Percentiles rank a stretch among this genome's conserved stretches.
phyloP scores from a whole-genome alignment of 1,140 invertebrate species.

The Scylla paramamosain region DNA sequence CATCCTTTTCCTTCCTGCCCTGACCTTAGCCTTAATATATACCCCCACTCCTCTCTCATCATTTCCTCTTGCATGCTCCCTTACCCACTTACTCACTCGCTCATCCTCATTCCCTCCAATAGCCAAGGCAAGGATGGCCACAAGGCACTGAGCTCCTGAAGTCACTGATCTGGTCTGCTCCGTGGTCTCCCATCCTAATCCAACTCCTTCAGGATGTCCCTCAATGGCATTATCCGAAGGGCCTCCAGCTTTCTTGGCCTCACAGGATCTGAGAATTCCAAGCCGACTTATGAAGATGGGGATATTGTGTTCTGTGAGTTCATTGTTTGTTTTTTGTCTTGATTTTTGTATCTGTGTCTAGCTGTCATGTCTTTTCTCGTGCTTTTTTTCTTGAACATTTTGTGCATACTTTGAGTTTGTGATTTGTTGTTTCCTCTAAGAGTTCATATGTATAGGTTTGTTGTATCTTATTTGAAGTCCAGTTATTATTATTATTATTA shows the following conservation, averaged over 20 bases:
- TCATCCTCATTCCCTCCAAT: neutral
- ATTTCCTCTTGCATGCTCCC: neutral
- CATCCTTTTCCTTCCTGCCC: too few species aligned
- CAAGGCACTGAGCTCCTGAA: neutral
- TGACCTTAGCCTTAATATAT: too few species aligned
- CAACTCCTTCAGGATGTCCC: conserved; percentile 83
- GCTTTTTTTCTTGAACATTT: neutral
- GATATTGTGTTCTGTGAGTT: conserved; percentile 90
- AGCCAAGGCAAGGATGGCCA: neutral
- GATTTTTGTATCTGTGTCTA: neutral
- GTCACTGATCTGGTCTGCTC: neutral
- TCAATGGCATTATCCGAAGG: conserved; percentile 87
- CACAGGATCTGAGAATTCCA: conserved; percentile 83
- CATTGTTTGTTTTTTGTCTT: neutral
- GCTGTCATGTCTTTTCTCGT: neutral
- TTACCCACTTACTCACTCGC: neutral
- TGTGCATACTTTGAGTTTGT: too few species aligned
- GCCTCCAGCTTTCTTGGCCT: conserved; percentile 89
- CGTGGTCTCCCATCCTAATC: too few species aligned
- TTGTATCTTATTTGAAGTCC: too few species aligned
- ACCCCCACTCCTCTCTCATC: neutral
- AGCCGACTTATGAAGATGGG: conserved; percentile 87
- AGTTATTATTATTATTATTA: too few species aligned
- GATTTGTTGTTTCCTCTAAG: too few species aligned
- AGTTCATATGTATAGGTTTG: too few species aligned